Conservation (phyloP, 2,888 invertebrate genomes). For the Macaria notata region DNA sequence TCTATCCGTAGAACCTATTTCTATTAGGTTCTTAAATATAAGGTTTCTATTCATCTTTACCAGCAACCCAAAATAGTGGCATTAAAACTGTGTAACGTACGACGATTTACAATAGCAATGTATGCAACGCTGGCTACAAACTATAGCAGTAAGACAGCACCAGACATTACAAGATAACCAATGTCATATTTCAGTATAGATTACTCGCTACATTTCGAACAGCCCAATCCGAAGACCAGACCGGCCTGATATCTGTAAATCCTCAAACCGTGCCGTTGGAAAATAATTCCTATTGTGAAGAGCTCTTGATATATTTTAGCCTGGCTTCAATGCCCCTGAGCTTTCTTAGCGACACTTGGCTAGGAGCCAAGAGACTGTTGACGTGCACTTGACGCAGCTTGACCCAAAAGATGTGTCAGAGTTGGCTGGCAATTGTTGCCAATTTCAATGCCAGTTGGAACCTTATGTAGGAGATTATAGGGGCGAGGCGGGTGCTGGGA, state of each 20-base stretch:
- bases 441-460: conserved; percentile 4
- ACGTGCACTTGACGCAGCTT: conserved; percentile 69
- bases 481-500: background rate
- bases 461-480: conserved; percentile 2
- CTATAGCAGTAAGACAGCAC: background rate
- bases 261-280: conserved; percentile 15
- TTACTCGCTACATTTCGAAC: no score
- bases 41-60: no score
- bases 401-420: conserved; percentile 66
- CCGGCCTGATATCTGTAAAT: background rate
- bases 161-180: no score
- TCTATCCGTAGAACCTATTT: no score
- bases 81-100: no score
- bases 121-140: no score
- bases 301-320: conserved; percentile 38
- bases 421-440: conserved; percentile 33
- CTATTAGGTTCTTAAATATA: no score
- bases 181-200: no score
- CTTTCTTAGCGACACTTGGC: conserved; percentile 61
- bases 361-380: conserved; percentile 61
- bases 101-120: no score
- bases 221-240: background rate
- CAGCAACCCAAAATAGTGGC: no score
- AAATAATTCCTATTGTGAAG: conserved; percentile 19
- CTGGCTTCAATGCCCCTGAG: conserved; percentile 55